phyloP scores from a whole-genome alignment of 2,797 vertebrate species.

The Danionella dracula region DNA sequence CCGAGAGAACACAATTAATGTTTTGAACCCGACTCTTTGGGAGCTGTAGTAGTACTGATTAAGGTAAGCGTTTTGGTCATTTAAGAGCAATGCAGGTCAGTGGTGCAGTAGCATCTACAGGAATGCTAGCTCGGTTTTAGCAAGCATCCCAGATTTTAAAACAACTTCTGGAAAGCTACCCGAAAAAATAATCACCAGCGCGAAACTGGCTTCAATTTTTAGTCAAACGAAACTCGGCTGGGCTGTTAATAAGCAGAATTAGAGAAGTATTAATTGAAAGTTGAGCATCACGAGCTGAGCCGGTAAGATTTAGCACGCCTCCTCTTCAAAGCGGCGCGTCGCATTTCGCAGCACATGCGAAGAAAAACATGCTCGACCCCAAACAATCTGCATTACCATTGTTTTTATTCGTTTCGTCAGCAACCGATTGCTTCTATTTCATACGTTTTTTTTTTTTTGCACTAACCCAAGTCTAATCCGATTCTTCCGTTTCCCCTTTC shows the following conservation, averaged over 20 bases:
- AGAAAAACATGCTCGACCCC: not conserved
- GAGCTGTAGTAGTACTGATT: slow-evolving; percentile 19
- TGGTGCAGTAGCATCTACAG: slow-evolving; percentile 21
- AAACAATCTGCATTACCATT: not conserved
- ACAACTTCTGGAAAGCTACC: slow-evolving; percentile 7
- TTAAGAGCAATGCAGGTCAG: slow-evolving; percentile 6
- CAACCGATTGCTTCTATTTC: slow-evolving; percentile 8
- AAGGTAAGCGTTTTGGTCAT: slow-evolving; percentile 35
- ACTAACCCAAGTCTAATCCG: not conserved
- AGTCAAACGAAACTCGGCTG: not conserved
- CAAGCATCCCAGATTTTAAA: slow-evolving; percentile 32
- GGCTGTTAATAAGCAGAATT: not conserved
- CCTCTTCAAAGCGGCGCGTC: slow-evolving; percentile 11
- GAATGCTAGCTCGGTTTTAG: slow-evolving; percentile 36
- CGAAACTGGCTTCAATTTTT: not conserved
- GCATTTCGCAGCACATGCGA: not conserved
- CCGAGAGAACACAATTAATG: slow-evolving; percentile 26
- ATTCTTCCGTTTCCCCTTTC: too few species aligned
- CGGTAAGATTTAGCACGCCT: slow-evolving; percentile 21
- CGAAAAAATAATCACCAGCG: too few species aligned
- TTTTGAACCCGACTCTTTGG: slow-evolving; percentile 22
- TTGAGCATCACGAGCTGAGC: slow-evolving; percentile 21
- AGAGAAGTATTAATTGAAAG: slow-evolving; percentile 5
- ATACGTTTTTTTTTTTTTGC: not conserved
- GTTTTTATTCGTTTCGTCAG: slow-evolving; percentile 4